Percentiles rank a stretch among this genome's conserved stretches.
Evolutionary conservation across 2,113 vertebrate species (phyloP).

Genomic region (Aramus guarauna): DNA sequence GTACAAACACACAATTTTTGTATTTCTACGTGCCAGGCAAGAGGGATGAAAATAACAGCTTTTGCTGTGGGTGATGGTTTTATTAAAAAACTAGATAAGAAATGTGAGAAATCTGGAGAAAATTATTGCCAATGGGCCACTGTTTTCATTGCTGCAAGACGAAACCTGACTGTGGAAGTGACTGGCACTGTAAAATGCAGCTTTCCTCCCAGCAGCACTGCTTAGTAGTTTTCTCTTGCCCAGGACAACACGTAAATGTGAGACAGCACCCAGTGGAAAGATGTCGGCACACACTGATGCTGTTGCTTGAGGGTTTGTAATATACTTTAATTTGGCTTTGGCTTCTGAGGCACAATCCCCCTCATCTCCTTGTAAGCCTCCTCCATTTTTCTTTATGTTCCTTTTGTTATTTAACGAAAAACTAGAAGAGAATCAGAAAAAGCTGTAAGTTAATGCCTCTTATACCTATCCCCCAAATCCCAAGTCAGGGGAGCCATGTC

Average conservation of each 20-base stretch:
- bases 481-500: not conserved
- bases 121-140: not conserved
- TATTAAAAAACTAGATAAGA: not conserved
- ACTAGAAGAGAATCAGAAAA: not conserved
- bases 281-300: not conserved
- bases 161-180: not conserved
- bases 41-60: not conserved
- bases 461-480: not conserved
- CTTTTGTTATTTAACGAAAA: not conserved
- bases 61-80: not conserved
- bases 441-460: not conserved
- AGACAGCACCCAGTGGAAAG: not conserved
- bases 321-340: not conserved
- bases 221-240: not conserved
- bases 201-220: not conserved
- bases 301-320: not conserved
- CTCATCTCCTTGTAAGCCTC: not conserved
- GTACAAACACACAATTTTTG: not conserved
- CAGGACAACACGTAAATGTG: not conserved
- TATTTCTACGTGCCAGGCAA: not conserved
- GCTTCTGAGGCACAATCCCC: not conserved
- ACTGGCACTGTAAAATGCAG: not conserved
- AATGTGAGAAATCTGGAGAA: not conserved
- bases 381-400: not conserved
- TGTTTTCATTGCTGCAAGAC: not conserved